Evolutionary conservation across 2,888 invertebrate species (phyloP).

Genomic region (Hololepta plana): DNA sequence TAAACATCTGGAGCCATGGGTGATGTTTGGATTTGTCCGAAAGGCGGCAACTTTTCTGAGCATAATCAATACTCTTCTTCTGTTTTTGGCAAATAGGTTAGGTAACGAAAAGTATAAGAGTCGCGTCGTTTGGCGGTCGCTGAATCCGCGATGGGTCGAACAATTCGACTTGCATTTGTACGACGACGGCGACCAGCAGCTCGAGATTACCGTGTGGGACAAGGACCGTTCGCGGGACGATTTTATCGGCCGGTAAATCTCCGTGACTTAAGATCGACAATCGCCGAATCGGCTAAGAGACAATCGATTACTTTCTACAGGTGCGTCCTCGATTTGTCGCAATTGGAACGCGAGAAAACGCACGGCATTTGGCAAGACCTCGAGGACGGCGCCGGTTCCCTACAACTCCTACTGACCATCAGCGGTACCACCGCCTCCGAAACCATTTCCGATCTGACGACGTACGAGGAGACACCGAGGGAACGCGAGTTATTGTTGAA

Average conservation of each 20-base stretch:
- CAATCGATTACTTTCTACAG: constrained; percentile 29
- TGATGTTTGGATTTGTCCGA: no score
- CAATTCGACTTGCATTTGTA: constrained; percentile 94
- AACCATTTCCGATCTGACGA: constrained; percentile 79
- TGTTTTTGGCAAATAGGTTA: no score
- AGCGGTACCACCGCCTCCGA: constrained; percentile 89
- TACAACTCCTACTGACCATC: constrained; percentile 81
- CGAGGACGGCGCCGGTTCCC: constrained; percentile 73
- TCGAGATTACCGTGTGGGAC: constrained; percentile 87
- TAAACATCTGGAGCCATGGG: no score
- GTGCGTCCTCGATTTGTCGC: constrained; percentile 68
- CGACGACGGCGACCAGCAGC: constrained; percentile 78
- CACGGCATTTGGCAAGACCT: constrained; percentile 78
- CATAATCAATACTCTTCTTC: no score
- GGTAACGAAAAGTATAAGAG: constrained; percentile 97
- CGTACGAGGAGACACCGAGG: constrained; percentile 62
- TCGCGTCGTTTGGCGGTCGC: constrained; percentile 68
- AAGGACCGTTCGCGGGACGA: constrained; percentile 76
- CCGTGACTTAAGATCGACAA: background rate
- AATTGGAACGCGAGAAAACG: constrained; percentile 75
- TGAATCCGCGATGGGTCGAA: constrained; percentile 87
- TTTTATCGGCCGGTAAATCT: constrained; percentile 56
- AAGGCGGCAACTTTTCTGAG: no score
- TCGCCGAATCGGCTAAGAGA: background rate
- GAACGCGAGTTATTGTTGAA: constrained; percentile 43